A percentile compares a stretch with the other conserved stretches of the same genome.
Conservation (phyloP, 2,888 invertebrate species). For the Zeuzera pyrina region DNA sequence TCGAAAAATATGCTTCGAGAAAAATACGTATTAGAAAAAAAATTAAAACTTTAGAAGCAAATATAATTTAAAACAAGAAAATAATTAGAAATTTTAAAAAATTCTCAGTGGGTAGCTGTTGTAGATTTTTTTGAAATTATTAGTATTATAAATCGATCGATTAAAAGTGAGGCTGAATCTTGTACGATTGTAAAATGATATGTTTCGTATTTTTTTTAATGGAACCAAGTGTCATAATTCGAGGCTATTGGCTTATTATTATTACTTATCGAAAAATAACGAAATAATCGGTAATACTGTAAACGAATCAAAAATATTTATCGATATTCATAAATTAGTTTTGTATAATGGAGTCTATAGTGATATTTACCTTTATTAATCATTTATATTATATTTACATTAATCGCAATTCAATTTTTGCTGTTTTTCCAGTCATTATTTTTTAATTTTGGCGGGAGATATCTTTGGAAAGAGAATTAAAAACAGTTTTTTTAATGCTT, state of each 20-base stretch:
- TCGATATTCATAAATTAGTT: too few relatives aligned
- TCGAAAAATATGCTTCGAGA: neutral
- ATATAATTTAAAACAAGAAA: slow-evolving; percentile 10
- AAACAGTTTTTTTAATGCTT: neutral
- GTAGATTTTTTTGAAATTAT: slow-evolving; percentile 30
- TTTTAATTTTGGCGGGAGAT: slow-evolving; percentile 1
- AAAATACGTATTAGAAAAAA: slow-evolving; percentile 6
- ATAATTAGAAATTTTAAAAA: slow-evolving; percentile 29
- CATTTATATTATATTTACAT: neutral
- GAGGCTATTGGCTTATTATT: slow-evolving; percentile 3
- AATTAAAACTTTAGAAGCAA: slow-evolving; percentile 15
- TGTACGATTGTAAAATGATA: slow-evolving; percentile 19
- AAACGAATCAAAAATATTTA: neutral
- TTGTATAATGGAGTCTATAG: neutral
- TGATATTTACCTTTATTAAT: slow-evolving; percentile 1
- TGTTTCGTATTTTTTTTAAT: slow-evolving; percentile 16
- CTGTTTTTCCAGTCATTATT: slow-evolving; percentile 9
- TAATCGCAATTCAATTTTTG: slow-evolving; percentile 8
- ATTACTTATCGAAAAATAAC: neutral
- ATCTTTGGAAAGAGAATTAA: neutral
- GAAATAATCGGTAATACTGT: neutral
- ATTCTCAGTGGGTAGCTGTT: slow-evolving; percentile 40
- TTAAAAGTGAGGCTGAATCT: slow-evolving; percentile 15
- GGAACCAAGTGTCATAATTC: slow-evolving; percentile 3
- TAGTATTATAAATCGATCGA: slow-evolving; percentile 15